Percentiles rank a stretch among this genome's conserved stretches.
phyloP scores from a whole-genome alignment of 2,797 vertebrate genomes.

The Tapirus indicus region DNA sequence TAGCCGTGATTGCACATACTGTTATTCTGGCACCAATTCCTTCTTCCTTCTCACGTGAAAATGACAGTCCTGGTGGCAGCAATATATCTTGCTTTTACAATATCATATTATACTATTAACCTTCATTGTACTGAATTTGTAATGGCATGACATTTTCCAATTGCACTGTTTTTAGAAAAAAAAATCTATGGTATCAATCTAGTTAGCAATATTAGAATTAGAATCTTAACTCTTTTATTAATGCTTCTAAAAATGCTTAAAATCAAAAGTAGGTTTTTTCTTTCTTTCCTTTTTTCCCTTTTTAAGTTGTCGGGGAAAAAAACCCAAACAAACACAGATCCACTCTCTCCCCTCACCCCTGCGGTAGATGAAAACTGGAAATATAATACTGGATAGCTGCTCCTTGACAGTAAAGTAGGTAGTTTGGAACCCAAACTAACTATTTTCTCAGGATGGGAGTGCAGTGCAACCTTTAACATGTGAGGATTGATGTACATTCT shows the following conservation, averaged over 20 bases:
- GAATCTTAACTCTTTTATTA: constrained; percentile 20
- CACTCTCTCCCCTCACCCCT: background rate
- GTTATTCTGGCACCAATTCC: background rate
- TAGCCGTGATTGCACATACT: background rate
- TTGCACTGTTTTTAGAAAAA: background rate
- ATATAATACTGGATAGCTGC: background rate
- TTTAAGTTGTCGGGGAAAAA: background rate
- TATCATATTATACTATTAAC: background rate
- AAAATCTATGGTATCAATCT: background rate
- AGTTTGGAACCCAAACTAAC: background rate
- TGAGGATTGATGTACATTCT: background rate
- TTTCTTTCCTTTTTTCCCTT: background rate
- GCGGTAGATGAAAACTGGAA: background rate
- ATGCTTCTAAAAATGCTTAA: constrained; percentile 41
- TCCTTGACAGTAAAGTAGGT: background rate
- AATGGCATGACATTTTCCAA: constrained; percentile 26
- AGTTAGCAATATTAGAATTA: constrained; percentile 24
- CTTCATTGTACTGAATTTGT: constrained; percentile 17
- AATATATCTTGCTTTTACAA: background rate
- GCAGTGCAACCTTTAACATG: background rate
- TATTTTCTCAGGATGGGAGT: constrained; percentile 21
- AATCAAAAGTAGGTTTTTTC: background rate
- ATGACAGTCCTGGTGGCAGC: background rate
- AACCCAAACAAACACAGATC: background rate
- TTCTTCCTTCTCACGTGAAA: constrained; percentile 24